Percentiles rank a stretch among this genome's conserved stretches.
phyloP scores from a whole-genome alignment of 2,797 vertebrate genomes.

The Tamandua tetradactyla region DNA sequence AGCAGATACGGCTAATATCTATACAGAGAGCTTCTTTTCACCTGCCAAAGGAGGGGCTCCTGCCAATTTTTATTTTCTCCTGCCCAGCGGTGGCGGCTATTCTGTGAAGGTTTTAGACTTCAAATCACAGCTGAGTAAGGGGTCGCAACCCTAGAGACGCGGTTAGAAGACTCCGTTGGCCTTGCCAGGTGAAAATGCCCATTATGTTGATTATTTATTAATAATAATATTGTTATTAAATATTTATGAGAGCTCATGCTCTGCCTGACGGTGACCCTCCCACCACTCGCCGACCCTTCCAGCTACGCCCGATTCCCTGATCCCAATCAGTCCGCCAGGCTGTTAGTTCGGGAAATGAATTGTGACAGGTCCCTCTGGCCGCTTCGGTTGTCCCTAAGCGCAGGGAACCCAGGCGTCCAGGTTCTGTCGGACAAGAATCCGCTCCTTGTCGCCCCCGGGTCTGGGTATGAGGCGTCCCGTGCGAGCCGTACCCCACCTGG shows the following conservation, averaged over 20 bases:
- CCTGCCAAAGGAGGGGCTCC: neutral
- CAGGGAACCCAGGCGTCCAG: neutral
- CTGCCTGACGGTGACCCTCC: conserved; percentile 13
- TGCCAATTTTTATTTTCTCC: neutral
- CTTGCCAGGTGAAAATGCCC: conserved; percentile 23
- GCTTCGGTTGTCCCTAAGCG: neutral
- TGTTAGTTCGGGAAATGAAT: neutral
- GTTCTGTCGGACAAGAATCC: neutral
- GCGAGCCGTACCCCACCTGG: neutral
- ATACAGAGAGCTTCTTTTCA: neutral
- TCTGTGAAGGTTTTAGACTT: neutral
- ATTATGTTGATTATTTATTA: conserved; percentile 69
- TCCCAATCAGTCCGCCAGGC: neutral
- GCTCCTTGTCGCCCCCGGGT: neutral
- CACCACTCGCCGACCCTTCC: neutral
- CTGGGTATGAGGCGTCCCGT: neutral
- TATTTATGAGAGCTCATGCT: conserved; percentile 77
- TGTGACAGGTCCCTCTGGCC: conserved; percentile 14
- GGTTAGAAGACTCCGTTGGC: neutral
- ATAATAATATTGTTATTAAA: conserved; percentile 76
- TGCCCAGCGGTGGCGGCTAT: neutral
- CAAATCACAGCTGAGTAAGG: neutral
- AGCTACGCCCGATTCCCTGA: neutral
- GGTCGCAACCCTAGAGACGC: neutral
- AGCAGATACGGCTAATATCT: neutral